These are phyloP conservation scores for Mastomys natalensis DNA, from an alignment of 2,113 vertebrate genomes.

Conservation along the genomic window DNA sequence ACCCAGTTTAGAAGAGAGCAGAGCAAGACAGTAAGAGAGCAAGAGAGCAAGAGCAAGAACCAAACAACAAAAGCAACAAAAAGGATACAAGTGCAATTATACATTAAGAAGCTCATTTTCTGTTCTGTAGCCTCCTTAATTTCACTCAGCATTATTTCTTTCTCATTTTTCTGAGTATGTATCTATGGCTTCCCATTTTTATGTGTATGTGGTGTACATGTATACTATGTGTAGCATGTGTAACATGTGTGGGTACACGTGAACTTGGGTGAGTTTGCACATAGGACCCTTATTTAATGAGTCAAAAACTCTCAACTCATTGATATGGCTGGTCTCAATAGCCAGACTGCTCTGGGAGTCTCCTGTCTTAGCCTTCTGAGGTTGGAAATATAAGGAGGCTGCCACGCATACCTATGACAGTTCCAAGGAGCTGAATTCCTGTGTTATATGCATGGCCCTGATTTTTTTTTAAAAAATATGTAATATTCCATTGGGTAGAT, in stretches of 20 bases:
- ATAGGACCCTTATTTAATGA: background rate
- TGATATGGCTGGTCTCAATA: background rate
- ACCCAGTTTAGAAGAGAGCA: background rate
- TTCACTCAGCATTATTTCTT: background rate
- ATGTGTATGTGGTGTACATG: background rate
- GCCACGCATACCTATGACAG: background rate
- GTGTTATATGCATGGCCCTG: background rate
- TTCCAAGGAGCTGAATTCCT: background rate
- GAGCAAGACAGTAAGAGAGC: background rate
- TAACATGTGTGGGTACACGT: background rate
- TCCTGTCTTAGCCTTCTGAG: background rate
- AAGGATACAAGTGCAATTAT: background rate
- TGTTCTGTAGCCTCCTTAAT: constrained; percentile 13
- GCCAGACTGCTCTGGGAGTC: background rate
- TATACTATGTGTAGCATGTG: background rate
- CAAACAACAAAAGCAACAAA: background rate
- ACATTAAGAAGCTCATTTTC: background rate
- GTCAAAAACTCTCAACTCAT: background rate
- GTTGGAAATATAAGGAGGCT: background rate
- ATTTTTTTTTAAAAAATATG: background rate
- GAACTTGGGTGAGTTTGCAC: background rate
- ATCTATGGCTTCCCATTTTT: background rate
- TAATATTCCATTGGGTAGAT: background rate
- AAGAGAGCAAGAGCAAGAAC: background rate
- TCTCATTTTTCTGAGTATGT: background rate